phyloP scores from a whole-genome alignment of 2,113 vertebrate species.

The Glaucomys volans region DNA sequence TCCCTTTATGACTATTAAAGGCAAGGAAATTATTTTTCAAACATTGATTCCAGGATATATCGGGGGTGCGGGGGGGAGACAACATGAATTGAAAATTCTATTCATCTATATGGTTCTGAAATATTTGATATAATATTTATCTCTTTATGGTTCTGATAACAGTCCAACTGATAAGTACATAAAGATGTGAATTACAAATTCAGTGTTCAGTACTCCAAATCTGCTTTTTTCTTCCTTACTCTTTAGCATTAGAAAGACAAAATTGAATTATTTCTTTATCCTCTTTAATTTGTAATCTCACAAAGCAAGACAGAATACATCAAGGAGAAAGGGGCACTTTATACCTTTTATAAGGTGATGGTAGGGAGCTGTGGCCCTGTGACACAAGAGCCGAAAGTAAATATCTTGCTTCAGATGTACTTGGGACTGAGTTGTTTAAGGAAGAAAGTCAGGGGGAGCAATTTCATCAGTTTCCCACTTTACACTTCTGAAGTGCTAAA shows the following conservation, averaged over 20 bases:
- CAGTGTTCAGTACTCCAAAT: slow-evolving; percentile 74
- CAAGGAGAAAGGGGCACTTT: slow-evolving; percentile 61
- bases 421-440: slow-evolving; percentile 26
- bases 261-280: slow-evolving; percentile 83
- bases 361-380: not conserved
- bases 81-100: slow-evolving; percentile 79
- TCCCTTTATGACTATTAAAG: slow-evolving; percentile 81
- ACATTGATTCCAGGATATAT: slow-evolving; percentile 79
- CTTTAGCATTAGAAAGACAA: slow-evolving; percentile 71
- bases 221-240: slow-evolving; percentile 58
- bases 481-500: slow-evolving; percentile 79
- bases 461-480: slow-evolving; percentile 77
- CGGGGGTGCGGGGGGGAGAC: slow-evolving; percentile 12
- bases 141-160: slow-evolving; percentile 77
- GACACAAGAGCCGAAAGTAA: slow-evolving; percentile 59
- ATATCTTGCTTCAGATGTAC: slow-evolving; percentile 43
- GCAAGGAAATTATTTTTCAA: slow-evolving; percentile 82
- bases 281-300: slow-evolving; percentile 76
- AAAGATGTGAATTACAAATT: slow-evolving; percentile 79
- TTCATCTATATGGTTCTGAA: slow-evolving; percentile 82
- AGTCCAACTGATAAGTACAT: slow-evolving; percentile 81
- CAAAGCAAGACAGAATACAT: slow-evolving; percentile 74
- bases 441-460: slow-evolving; percentile 47
- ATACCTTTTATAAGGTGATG: slow-evolving; percentile 12
- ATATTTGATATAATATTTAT: slow-evolving; percentile 83